A percentile compares a stretch with the other conserved stretches of the same genome.
These are phyloP conservation scores for Styela clava DNA, from an alignment of 23 tunicate genomes.

Conservation along the genomic window DNA sequence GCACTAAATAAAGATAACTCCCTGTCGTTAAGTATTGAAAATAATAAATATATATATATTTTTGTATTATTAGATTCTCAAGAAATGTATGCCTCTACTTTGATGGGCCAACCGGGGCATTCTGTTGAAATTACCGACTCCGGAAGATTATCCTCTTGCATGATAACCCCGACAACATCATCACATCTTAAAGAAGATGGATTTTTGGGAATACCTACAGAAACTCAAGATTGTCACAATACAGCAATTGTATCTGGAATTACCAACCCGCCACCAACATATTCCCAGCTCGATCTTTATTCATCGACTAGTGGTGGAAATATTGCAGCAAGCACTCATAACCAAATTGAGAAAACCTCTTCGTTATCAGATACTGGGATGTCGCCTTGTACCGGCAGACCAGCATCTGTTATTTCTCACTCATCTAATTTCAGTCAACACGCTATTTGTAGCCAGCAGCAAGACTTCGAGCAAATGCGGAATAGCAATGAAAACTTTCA, in stretches of 20 bases:
- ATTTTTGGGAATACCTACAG: neutral
- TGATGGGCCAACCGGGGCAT: neutral
- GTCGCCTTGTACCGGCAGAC: neutral
- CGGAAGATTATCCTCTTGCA: neutral
- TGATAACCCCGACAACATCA: neutral
- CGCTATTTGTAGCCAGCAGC: neutral
- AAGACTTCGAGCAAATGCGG: neutral
- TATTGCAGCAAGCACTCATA: neutral
- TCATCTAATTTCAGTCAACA: neutral
- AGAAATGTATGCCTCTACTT: neutral
- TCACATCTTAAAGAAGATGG: neutral
- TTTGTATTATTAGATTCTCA: neutral
- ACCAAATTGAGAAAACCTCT: neutral
- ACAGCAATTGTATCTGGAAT: neutral
- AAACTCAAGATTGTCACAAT: neutral
- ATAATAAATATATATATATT: too few relatives aligned
- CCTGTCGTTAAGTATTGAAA: too few relatives aligned
- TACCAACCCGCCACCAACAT: neutral
- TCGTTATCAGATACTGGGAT: neutral
- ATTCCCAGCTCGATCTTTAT: neutral
- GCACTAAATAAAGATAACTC: too few relatives aligned
- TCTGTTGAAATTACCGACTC: neutral
- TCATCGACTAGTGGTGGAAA: neutral
- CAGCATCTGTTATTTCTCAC: constrained; percentile 18
- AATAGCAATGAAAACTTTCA: neutral